Evolutionary conservation across 2,797 vertebrate species (phyloP).

Genomic region (Onychomys torridus): DNA sequence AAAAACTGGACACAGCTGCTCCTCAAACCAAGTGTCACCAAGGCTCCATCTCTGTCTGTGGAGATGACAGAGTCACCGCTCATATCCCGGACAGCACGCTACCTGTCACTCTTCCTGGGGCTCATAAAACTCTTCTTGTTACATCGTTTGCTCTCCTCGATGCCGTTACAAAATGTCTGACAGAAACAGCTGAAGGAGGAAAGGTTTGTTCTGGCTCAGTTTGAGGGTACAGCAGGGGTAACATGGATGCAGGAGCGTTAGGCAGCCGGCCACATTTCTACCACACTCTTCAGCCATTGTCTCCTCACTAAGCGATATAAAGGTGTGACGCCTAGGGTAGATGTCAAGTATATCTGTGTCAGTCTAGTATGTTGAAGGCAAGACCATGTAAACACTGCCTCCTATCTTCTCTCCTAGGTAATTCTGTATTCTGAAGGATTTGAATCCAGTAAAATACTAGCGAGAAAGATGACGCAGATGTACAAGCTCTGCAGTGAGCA

Average conservation of each 20-base stretch:
- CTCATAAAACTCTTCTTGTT: neutral
- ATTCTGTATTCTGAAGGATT: slow-evolving; percentile 94
- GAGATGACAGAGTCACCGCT: neutral
- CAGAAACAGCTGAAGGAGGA: neutral
- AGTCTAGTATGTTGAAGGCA: neutral
- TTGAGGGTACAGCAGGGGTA: neutral
- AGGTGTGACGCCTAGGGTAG: neutral
- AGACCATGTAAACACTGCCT: neutral
- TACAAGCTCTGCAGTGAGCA: slow-evolving; percentile 95
- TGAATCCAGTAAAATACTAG: slow-evolving; percentile 92
- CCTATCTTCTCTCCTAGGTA: slow-evolving; percentile 85
- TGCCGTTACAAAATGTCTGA: neutral
- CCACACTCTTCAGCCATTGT: neutral
- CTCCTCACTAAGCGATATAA: neutral
- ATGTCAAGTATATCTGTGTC: neutral
- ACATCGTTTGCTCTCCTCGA: too few relatives aligned
- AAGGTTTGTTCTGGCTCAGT: neutral
- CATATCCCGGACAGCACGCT: neutral
- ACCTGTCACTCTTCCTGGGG: neutral
- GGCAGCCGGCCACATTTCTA: neutral
- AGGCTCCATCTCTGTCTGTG: neutral
- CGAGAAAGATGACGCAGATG: slow-evolving; percentile 95
- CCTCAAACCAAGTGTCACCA: neutral
- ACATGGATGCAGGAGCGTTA: fast-evolving
- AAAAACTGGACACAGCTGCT: neutral